phyloP scores from a whole-genome alignment of 2,113 vertebrate genomes.

The Apteryx mantelli region DNA sequence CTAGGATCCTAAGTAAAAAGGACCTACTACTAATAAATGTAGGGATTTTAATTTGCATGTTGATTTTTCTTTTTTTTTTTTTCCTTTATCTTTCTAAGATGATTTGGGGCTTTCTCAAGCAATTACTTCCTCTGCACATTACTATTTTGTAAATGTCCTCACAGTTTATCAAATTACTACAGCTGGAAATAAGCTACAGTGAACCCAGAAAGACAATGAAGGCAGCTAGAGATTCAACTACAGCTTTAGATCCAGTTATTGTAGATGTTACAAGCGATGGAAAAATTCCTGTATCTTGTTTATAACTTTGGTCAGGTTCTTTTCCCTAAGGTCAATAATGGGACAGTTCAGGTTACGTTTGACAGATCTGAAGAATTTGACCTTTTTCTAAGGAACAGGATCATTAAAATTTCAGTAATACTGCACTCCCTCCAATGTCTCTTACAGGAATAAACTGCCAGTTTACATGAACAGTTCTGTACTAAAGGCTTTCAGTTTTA shows the following conservation, averaged over 20 bases:
- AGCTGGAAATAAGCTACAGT: not conserved
- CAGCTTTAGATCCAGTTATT: not conserved
- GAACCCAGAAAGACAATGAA: not conserved
- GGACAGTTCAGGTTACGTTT: not conserved
- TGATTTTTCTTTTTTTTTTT: not conserved
- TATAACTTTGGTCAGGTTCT: not conserved
- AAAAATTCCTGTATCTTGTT: not conserved
- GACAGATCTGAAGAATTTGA: not conserved
- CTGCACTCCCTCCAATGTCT: not conserved
- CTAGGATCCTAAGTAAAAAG: not conserved
- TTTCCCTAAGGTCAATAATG: not conserved
- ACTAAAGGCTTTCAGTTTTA: not conserved
- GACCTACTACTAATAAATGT: not conserved
- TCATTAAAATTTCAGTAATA: not conserved
- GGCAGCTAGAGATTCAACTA: not conserved
- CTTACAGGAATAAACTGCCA: not conserved
- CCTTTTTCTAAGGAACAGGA: not conserved
- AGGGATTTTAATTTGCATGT: not conserved
- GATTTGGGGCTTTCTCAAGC: not conserved
- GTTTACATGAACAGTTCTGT: not conserved
- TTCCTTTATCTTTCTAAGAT: not conserved
- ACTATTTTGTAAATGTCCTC: not conserved
- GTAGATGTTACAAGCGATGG: not conserved
- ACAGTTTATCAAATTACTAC: not conserved
- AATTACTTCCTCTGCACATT: not conserved